These are phyloP conservation scores for Belonocnema kinseyi DNA, from an alignment of 1,140 invertebrate species.

Conservation along the genomic window DNA sequence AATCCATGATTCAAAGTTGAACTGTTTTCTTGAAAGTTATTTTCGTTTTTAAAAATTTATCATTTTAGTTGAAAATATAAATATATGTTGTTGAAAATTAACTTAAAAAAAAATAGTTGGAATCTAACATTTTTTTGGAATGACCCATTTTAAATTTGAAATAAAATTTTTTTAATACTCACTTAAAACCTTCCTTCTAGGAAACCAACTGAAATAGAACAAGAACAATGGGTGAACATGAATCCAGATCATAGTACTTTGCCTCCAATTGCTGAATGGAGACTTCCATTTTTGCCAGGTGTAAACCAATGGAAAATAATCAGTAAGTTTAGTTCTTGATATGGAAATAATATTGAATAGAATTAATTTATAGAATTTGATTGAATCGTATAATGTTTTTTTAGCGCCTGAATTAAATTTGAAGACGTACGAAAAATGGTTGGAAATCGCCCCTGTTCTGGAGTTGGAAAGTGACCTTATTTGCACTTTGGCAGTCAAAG, in stretches of 20 bases:
- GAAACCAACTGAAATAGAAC: constrained; percentile 61
- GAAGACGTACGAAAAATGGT: constrained; percentile 71
- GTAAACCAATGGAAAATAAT: constrained; percentile 63
- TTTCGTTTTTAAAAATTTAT: too few relatives aligned
- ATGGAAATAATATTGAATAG: too few relatives aligned
- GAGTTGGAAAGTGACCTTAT: constrained; percentile 67
- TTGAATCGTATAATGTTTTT: constrained; percentile 28
- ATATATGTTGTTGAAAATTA: too few relatives aligned
- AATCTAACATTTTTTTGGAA: too few relatives aligned
- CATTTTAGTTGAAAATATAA: too few relatives aligned
- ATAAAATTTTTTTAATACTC: too few relatives aligned
- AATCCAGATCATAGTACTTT: constrained; percentile 61
- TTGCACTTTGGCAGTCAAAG: constrained; percentile 69
- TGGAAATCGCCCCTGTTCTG: constrained; percentile 64
- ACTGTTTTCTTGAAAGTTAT: too few relatives aligned
- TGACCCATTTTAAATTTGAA: too few relatives aligned
- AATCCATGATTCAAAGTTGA: too few relatives aligned
- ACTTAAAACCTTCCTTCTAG: constrained; percentile 50
- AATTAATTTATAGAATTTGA: too few relatives aligned
- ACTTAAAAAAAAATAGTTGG: too few relatives aligned
- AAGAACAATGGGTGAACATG: constrained; percentile 65
- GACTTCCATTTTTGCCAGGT: constrained; percentile 67
- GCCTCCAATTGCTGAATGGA: constrained; percentile 69
- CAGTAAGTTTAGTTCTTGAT: constrained; percentile 47
- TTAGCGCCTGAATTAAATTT: constrained; percentile 71